Evolutionary conservation across 1,140 invertebrate species (phyloP), one percentile per base, ranked within the genome.

Genomic region (Meloidogyne chitwoodi): DNA sequence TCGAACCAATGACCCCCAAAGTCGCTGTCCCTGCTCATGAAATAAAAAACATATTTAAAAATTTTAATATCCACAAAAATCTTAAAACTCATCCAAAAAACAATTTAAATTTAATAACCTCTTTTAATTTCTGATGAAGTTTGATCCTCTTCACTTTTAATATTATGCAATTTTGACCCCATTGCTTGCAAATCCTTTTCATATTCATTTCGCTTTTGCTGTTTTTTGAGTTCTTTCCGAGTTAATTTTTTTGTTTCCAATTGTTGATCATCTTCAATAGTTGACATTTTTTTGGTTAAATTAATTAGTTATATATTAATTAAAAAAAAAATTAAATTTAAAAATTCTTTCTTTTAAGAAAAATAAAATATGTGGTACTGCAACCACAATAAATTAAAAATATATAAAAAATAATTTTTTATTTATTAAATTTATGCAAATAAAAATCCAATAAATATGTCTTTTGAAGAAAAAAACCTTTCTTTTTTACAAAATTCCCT

Each of bases 181-280:
- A 95, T 89, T 77, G 92, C 89, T 85, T 96, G 93, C 90, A 97
- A 90, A 84, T 95, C 93, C 82, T 93, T 93, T 81, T 96, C 92
- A 89, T 94, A 96, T 82, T 95, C 93, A 83, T 88, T 89, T 84
- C 89, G 87, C 84, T 96, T 96, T 86, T 95, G 95, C 69, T 94
- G 83, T 86, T 96, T 96, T 85, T 96, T 96, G 84, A 94, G 92
- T 85, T 97, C 94, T 88, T 96, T 97, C 84, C 95, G 93, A 14
- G 93, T 93, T 64, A 96, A 84, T 88, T 95, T 85, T 83, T 84
- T 90, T 31, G 69, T 5, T 24, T 56, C 48, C 48, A 56, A 2
- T n/a, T 27, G 63, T 62, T 61, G 70, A 27, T 64, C 61, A 26
- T 73, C 31, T 4, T 24, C 69, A 26, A 2, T 14, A 1, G 22